phyloP scores from a whole-genome alignment of 1,140 invertebrate genomes.

The Octopus sinensis region DNA sequence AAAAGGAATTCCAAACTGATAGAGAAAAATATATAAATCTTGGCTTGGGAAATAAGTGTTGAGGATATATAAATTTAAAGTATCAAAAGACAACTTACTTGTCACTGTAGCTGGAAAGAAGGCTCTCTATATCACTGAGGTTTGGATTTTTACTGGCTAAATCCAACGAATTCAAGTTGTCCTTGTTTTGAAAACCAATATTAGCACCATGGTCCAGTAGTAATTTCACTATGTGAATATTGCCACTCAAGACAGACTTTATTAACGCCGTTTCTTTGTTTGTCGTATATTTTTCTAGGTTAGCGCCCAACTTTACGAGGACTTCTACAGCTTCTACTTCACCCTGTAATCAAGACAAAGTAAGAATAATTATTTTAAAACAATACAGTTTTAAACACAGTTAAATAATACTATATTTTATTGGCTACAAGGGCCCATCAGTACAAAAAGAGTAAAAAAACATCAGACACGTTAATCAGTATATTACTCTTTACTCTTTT shows the following conservation, averaged over 20 bases:
- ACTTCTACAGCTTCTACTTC: neutral
- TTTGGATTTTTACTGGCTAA: neutral
- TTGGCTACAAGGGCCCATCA: neutral
- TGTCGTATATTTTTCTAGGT: neutral
- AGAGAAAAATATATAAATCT: neutral
- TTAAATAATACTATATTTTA: too few relatives aligned
- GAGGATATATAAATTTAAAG: neutral
- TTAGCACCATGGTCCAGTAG: slow-evolving; percentile 11
- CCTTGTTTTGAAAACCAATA: neutral
- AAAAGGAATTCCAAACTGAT: neutral
- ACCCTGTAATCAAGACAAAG: neutral
- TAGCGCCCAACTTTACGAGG: neutral
- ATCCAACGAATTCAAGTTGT: neutral
- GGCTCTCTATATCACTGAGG: neutral
- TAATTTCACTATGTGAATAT: neutral
- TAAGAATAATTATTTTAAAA: neutral
- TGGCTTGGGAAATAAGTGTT: neutral
- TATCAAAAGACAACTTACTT: neutral
- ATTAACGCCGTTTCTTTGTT: slow-evolving; percentile 1
- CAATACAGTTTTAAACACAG: too few relatives aligned
- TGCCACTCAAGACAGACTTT: neutral
- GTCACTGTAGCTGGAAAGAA: neutral
- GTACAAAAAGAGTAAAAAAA: neutral
- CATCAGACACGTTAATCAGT: neutral
- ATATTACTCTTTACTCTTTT: too few relatives aligned